phyloP scores from a whole-genome alignment of 37 sponge, comb jelly and placozoan species.

The Tethya wilhelma region DNA sequence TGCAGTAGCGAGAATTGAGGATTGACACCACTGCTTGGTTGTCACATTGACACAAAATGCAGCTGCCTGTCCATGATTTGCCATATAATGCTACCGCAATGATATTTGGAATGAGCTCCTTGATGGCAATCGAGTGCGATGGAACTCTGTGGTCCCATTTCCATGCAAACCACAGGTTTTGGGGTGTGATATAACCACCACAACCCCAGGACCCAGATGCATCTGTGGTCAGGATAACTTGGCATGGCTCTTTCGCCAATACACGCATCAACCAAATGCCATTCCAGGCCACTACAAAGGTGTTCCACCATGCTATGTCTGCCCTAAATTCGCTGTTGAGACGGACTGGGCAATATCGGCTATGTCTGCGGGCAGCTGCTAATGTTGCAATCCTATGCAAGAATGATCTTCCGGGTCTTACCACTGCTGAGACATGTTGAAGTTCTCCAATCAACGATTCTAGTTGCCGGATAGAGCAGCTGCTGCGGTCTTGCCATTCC shows the following conservation, averaged over 20 bases:
- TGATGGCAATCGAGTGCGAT: not conserved
- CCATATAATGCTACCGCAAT: not conserved
- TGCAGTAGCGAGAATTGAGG: not conserved
- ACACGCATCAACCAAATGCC: not conserved
- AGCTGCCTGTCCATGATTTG: not conserved
- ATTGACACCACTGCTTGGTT: not conserved
- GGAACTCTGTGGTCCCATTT: not conserved
- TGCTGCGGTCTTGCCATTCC: constrained; percentile 7
- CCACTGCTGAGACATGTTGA: not conserved
- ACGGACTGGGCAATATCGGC: not conserved
- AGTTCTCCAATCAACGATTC: not conserved
- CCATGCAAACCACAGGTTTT: not conserved
- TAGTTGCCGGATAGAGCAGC: not conserved
- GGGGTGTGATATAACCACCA: not conserved
- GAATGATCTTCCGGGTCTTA: not conserved
- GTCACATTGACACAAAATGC: not conserved
- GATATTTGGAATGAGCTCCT: not conserved
- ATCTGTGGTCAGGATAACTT: not conserved
- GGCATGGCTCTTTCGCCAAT: not conserved
- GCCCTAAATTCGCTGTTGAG: not conserved
- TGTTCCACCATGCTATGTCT: not conserved
- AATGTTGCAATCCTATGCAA: not conserved
- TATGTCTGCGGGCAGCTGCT: not conserved
- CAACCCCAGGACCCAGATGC: not conserved
- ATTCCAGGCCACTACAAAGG: not conserved